These are phyloP conservation scores for Clupea harengus DNA, from an alignment of 2,113 vertebrate species.

Conservation along the genomic window DNA sequence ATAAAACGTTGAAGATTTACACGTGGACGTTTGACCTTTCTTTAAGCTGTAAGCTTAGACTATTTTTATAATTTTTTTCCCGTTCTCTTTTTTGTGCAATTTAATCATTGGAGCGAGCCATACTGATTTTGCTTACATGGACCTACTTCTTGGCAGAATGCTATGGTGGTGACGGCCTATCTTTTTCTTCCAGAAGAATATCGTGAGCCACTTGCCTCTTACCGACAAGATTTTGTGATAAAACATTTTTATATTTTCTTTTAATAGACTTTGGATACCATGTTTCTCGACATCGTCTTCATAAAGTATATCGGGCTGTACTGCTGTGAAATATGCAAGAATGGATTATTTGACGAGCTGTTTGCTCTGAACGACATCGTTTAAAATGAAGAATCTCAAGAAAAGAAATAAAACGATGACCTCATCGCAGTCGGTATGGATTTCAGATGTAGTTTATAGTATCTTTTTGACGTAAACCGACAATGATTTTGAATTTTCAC, in stretches of 20 bases:
- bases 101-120: not conserved
- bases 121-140: conserved; percentile 12
- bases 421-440: conserved; percentile 38
- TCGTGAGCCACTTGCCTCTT: not conserved
- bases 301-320: not conserved
- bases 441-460: conserved; percentile 26
- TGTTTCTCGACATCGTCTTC: not conserved
- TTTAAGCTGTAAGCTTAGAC: not conserved
- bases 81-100: not conserved
- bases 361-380: conserved; percentile 32
- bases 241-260: not conserved
- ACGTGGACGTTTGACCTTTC: not conserved
- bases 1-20: not conserved
- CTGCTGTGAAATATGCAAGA: not conserved
- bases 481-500: conserved; percentile 9
- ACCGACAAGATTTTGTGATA: not conserved
- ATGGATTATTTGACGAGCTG: not conserved
- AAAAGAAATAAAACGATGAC: conserved; percentile 34
- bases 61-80: not conserved
- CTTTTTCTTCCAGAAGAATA: conserved; percentile 3
- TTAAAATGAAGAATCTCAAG: conserved; percentile 62
- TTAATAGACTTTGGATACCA: conserved; percentile 3
- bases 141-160: conserved; percentile 31
- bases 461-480: not conserved
- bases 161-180: conserved; percentile 12